Base-by-base conservation (phyloP, 2,113 vertebrate genomes). In the Varanus salvator region DNA sequence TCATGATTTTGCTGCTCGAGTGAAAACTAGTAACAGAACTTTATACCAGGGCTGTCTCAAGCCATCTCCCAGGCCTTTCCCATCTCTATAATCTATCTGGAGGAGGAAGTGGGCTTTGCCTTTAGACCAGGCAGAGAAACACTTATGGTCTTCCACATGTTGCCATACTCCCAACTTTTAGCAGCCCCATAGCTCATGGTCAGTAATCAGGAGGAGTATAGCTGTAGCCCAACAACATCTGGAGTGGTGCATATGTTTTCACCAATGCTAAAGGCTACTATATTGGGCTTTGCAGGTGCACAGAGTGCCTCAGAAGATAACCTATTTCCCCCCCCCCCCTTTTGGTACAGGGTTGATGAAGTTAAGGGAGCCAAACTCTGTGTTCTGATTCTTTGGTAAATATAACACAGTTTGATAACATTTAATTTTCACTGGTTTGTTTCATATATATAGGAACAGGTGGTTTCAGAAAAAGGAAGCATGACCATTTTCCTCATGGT, bases 381-480 rank as follows among this genome's bases (percentile, higher is more conserved):
- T 81, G 87, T 14, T 3, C 50, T 86, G 50, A 8, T 74, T 88
- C 60, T 72, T 69, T 88, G n/a, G 81, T 7, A 89, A n/a, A 38
- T 74, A 38, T 29, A 54, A 44, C 83, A 64, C 19, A 14, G 31
- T 64, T n/a, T 75, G 38, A 91, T 80, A 1, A 50, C 60, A 9
- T 68, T 1, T 0, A 25, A 0, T 12, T 80, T 72, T 80, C 6
- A n/a, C 81, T 1, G 27, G 31, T 52, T 66, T 82, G 66, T 90
- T 86, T 76, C 86, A 48, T 94, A 0, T 86, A 86, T 21, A 48
- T 91, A 98, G 98, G 97, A 87, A 97, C 97, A 0, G 98, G 97
- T 94, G 97, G 97, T 84, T 97, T 96, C 93, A 96, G 97, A 92
- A 98, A 98, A 97, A 96, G 97, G 92, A 98, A 98, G 92, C 96